phyloP scores from a whole-genome alignment of 2,888 invertebrate genomes.

The Drosophila quasianomalipes region DNA sequence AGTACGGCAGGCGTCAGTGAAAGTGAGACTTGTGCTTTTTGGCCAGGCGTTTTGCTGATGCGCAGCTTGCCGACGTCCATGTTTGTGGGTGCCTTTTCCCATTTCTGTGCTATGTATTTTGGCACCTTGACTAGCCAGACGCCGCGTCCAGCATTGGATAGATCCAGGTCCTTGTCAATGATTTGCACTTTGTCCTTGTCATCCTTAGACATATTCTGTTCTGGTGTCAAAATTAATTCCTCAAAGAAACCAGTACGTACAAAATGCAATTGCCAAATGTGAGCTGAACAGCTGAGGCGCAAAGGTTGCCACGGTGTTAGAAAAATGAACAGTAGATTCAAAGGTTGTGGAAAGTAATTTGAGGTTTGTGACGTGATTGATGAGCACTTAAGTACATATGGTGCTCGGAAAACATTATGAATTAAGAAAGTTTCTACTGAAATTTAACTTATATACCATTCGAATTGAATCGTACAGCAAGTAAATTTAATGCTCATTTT shows the following conservation, averaged over 20 bases:
- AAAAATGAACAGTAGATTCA: background rate
- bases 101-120: slow-evolving; percentile 97
- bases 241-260: slow-evolving; percentile 13
- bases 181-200: slow-evolving; percentile 87
- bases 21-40: slow-evolving; percentile 94
- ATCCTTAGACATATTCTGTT: slow-evolving; percentile 83
- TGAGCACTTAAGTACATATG: background rate
- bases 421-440: too few relatives aligned
- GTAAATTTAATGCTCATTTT: too few relatives aligned
- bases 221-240: background rate
- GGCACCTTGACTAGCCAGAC: slow-evolving; percentile 99
- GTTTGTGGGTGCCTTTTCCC: slow-evolving; percentile 96
- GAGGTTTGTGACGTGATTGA: slow-evolving; percentile 6
- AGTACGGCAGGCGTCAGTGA: slow-evolving; percentile 93
- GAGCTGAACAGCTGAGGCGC: slow-evolving; percentile 38
- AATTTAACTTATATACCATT: background rate
- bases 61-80: slow-evolving; percentile 97
- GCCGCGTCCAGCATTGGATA: slow-evolving; percentile 94
- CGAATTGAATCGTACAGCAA: background rate
- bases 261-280: slow-evolving; percentile 35
- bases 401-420: background rate
- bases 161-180: slow-evolving; percentile 93
- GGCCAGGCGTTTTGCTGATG: slow-evolving; percentile 92
- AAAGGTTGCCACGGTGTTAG: slow-evolving; percentile 25
- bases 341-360: background rate